phyloP scores from a whole-genome alignment of 2,888 invertebrate genomes.

The Tenthredo scrophulariae region DNA sequence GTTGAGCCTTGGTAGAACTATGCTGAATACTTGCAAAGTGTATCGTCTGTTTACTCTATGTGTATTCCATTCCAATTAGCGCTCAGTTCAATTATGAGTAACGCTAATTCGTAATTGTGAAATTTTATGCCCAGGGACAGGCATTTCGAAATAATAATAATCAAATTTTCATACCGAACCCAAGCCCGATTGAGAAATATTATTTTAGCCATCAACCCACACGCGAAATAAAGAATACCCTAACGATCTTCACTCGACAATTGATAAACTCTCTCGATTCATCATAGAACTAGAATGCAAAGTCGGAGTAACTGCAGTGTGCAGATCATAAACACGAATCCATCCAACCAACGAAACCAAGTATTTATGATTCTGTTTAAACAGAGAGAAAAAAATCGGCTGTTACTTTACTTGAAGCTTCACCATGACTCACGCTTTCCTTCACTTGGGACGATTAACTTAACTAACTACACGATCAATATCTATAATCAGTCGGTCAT shows the following conservation, averaged over 20 bases:
- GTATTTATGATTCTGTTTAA: background rate
- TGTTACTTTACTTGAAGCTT: background rate
- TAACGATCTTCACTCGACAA: background rate
- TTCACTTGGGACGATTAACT: constrained; percentile 15
- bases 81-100: constrained; percentile 1
- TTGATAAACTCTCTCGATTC: background rate
- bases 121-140: background rate
- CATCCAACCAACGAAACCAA: background rate
- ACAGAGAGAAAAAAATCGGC: background rate
- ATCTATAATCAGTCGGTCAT: constrained; percentile 35
- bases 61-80: constrained; percentile 13
- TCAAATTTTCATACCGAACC: constrained; percentile 9
- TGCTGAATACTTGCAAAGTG: background rate
- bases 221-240: background rate
- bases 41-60: background rate
- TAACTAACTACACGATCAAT: constrained; percentile 30
- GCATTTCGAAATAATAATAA: background rate
- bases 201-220: background rate
- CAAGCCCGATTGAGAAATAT: background rate
- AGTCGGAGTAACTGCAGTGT: background rate
- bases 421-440: background rate
- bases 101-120: constrained; percentile 1
- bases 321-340: background rate
- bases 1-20: constrained; percentile 13
- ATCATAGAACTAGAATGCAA: background rate